Evolutionary conservation across 2,113 vertebrate genomes (phyloP).

Genomic region (Pipa parva): DNA sequence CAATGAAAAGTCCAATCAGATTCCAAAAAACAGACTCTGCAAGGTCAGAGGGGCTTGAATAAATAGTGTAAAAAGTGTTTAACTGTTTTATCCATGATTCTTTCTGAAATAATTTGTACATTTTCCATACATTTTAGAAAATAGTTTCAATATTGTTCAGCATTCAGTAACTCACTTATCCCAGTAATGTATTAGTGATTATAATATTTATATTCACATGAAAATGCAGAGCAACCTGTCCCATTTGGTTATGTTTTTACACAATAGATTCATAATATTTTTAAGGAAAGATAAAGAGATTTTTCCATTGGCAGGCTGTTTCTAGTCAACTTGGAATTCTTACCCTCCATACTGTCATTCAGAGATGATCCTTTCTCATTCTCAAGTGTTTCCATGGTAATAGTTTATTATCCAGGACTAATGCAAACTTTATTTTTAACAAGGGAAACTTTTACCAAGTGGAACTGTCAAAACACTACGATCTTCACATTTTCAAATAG

Average conservation of each 20-base stretch:
- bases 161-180: neutral
- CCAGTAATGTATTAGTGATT: too few relatives aligned
- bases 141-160: too few relatives aligned
- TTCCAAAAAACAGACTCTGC: too few relatives aligned
- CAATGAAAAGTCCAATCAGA: too few relatives aligned
- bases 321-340: neutral
- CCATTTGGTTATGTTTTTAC: neutral
- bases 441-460: constrained; percentile 29
- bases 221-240: neutral
- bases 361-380: constrained; percentile 31
- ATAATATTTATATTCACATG: too few relatives aligned
- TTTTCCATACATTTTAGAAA: too few relatives aligned
- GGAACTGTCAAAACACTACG: constrained; percentile 30
- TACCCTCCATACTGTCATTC: constrained; percentile 38
- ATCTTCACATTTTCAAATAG: constrained; percentile 27
- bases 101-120: too few relatives aligned
- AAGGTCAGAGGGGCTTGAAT: too few relatives aligned
- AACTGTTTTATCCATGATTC: too few relatives aligned
- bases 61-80: too few relatives aligned
- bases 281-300: constrained; percentile 33
- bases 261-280: constrained; percentile 19
- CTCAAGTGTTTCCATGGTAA: constrained; percentile 55
- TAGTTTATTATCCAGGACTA: constrained; percentile 54
- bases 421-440: constrained; percentile 42
- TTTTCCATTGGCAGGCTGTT: constrained; percentile 29